Percentiles rank a stretch among this genome's conserved stretches.
Conservation (phyloP, 92 coral and sea anemone genomes). For the Porites cylindrica region DNA sequence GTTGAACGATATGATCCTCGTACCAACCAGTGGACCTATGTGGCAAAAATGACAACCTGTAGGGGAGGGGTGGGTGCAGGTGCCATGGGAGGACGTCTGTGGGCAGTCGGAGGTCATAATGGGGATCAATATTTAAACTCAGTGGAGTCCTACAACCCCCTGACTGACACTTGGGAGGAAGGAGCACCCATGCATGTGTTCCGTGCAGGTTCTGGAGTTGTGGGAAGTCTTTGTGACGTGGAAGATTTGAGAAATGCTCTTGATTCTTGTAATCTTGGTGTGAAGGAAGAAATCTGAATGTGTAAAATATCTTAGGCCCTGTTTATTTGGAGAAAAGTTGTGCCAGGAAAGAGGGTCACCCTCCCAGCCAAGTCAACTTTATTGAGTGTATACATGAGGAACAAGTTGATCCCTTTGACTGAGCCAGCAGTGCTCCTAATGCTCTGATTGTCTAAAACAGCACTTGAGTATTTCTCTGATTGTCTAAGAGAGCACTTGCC, state of each 20-base stretch:
- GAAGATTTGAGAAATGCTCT: slow-evolving; percentile 68
- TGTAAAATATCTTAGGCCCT: no score
- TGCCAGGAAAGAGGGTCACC: no score
- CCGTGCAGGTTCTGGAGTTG: slow-evolving; percentile 97
- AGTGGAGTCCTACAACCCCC: slow-evolving; percentile 86
- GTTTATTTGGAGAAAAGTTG: no score
- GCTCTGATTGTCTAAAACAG: no score
- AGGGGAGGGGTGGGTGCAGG: slow-evolving; percentile 99
- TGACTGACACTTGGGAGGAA: slow-evolving; percentile 84
- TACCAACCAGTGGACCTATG: slow-evolving; percentile 86
- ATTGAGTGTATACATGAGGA: no score
- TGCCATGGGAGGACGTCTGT: slow-evolving; percentile 89
- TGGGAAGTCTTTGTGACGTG: slow-evolving; percentile 86
- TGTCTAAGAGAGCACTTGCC: no score
- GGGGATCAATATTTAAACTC: slow-evolving; percentile 90
- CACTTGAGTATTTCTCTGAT: no score
- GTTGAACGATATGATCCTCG: slow-evolving; percentile 86
- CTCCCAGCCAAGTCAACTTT: no score
- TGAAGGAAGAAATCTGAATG: slow-evolving; percentile 17
- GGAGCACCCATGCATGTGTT: slow-evolving; percentile 90
- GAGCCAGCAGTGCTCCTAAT: no score
- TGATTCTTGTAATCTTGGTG: slow-evolving; percentile 32
- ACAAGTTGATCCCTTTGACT: no score
- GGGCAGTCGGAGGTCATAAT: slow-evolving; percentile 99
- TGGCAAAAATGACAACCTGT: slow-evolving; percentile 90